A percentile compares a stretch with the other conserved stretches of the same genome.
Conservation (phyloP, 2,888 invertebrate genomes). For the Ceramica pisi region DNA sequence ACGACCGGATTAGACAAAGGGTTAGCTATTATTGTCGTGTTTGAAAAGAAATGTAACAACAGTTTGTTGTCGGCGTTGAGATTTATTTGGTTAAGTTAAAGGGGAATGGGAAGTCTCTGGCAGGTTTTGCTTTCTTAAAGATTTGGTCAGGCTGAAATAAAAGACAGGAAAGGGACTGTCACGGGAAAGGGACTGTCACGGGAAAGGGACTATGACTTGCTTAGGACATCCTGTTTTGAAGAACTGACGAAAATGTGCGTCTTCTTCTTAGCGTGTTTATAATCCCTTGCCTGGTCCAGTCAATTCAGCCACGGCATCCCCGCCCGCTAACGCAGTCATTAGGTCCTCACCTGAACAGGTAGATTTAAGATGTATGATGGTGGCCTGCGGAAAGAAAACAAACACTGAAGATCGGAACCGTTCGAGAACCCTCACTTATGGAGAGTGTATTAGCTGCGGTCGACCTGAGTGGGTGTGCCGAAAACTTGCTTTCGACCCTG, state of each 20-base stretch:
- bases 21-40: constrained; percentile 30
- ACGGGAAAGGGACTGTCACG: neutral
- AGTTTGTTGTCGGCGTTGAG: constrained; percentile 22
- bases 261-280: too few species aligned
- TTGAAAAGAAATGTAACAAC: constrained; percentile 39
- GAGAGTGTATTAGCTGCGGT: too few species aligned
- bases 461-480: too few species aligned
- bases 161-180: neutral
- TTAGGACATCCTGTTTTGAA: neutral
- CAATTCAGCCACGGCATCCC: too few species aligned
- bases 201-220: neutral
- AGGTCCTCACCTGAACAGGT: too few species aligned
- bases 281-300: too few species aligned
- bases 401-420: too few species aligned
- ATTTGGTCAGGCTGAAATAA: neutral
- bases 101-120: neutral
- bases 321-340: too few species aligned
- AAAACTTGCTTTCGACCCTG: too few species aligned
- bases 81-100: constrained; percentile 25
- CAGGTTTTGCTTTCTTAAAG: neutral
- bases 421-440: too few species aligned
- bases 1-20: constrained; percentile 39
- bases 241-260: neutral
- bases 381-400: too few species aligned
- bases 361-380: too few species aligned